These are phyloP conservation scores for Oenanthe oenanthe DNA, from an alignment of 2,113 vertebrate species.

Conservation along the genomic window DNA sequence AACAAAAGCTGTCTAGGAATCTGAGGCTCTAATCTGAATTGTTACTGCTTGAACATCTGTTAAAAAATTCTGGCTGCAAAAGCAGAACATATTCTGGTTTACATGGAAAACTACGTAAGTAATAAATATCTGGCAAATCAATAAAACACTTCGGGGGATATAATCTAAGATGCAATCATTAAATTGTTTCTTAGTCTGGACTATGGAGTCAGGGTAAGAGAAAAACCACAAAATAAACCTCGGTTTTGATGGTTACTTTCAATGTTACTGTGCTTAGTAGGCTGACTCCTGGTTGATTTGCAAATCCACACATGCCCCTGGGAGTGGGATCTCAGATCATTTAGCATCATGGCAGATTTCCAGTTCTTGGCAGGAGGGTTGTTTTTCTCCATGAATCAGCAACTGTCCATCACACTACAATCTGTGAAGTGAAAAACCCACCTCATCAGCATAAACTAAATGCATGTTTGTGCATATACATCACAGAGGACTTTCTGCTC, in stretches of 20 bases:
- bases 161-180: neutral
- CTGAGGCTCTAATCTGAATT: neutral
- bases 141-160: neutral
- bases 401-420: slow-evolving; percentile 49
- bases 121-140: slow-evolving; percentile 1
- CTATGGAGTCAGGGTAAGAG: neutral
- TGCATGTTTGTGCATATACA: neutral
- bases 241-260: neutral
- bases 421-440: slow-evolving; percentile 32
- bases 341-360: slow-evolving; percentile 39
- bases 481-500: neutral
- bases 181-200: neutral
- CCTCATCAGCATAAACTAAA: neutral
- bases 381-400: slow-evolving; percentile 52
- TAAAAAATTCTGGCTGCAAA: neutral
- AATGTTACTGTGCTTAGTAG: neutral
- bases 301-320: neutral
- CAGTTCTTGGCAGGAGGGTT: slow-evolving; percentile 38
- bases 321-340: slow-evolving; percentile 39
- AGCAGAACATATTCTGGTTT: neutral
- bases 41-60: neutral
- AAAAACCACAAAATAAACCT: neutral
- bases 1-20: slow-evolving; percentile 31
- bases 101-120: neutral
- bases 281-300: slow-evolving; percentile 10